Evolutionary conservation across 2,113 vertebrate genomes (phyloP), one percentile per base, ranked within the genome.

Genomic region (Amphilophus citrinellus): DNA sequence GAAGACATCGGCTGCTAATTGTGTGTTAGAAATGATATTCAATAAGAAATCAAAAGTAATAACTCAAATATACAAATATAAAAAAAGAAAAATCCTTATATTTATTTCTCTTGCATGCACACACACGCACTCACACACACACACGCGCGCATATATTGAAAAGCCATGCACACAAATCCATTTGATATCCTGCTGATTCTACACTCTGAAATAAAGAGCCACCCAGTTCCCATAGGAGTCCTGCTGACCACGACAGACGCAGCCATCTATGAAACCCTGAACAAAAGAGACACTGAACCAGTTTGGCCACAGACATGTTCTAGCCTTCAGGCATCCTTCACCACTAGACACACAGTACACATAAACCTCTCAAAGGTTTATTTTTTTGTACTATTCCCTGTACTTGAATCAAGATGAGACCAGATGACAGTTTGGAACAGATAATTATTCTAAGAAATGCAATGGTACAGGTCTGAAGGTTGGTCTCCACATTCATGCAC

Each of bases 191-290:
- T 81, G 87, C 88, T 88, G 73, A 84, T 82, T 57, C 62, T 30
- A 68, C 68, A 76, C n/a, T 80, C 59, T 65, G 42, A 20, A 44
- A 53, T 61, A 63, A 47, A 61, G 53, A 66, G 53, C 27, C 30
- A 75, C 42, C 63, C 35, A 17, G 61, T 50, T 88, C 24, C 60
- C 42, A 10, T 65, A 8, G 27, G 73, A 78, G 57, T 78, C 76
- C 68, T 83, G 82, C 82, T 88, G 87, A 90, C 85, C 79, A 82
- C 20, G 6, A 85, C 53, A 56, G 76, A 81, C 9, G 59, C 78
- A 91, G 77, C 68, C 84, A 71, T 80, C 82, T 68, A 58, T 81
- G 87, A 84, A 89, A 82, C 68, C 37, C 58, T 61, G 80, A 71
- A 73, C 66, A 30, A 62, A 57, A 62, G 60, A 78, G 37, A 61